Evolutionary conservation across 2,113 vertebrate species (phyloP).

Genomic region (Scophthalmus maximus): DNA sequence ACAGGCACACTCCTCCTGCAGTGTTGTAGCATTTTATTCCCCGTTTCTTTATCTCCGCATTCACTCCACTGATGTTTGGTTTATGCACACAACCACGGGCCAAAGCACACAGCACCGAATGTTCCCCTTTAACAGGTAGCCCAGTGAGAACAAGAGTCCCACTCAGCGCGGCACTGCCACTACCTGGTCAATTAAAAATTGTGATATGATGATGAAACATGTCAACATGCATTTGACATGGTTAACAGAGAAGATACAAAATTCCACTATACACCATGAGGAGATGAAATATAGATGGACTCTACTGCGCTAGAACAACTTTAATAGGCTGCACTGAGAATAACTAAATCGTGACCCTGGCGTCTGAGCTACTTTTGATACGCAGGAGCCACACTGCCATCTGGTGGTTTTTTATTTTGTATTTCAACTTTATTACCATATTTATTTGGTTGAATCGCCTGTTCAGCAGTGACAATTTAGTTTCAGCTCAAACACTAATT

Average conservation of each 20-base stretch:
- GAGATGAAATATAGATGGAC: conserved; percentile 63
- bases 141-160: background rate
- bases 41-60: conserved; percentile 31
- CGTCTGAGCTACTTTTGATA: conserved; percentile 13
- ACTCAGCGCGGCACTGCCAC: conserved; percentile 32
- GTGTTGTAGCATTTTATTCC: conserved; percentile 10
- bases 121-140: conserved; percentile 12
- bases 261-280: conserved; percentile 39
- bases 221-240: too few relatives aligned
- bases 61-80: conserved; percentile 18
- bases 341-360: conserved; percentile 46
- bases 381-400: conserved; percentile 71
- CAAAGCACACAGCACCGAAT: conserved; percentile 24
- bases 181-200: conserved; percentile 25
- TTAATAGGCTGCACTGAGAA: conserved; percentile 58
- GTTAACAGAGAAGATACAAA: conserved; percentile 16
- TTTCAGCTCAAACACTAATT: background rate
- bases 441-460: background rate
- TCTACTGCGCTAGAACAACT: conserved; percentile 49
- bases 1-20: conserved; percentile 12
- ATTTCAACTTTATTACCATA: conserved; percentile 6
- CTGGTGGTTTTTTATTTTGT: conserved; percentile 43
- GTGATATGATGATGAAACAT: conserved; percentile 32
- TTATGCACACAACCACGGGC: conserved; percentile 25
- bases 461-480: background rate